Evolutionary conservation across 2,113 vertebrate genomes (phyloP), one percentile per base, ranked within the genome.

Genomic region (Gopherus flavomarginatus): DNA sequence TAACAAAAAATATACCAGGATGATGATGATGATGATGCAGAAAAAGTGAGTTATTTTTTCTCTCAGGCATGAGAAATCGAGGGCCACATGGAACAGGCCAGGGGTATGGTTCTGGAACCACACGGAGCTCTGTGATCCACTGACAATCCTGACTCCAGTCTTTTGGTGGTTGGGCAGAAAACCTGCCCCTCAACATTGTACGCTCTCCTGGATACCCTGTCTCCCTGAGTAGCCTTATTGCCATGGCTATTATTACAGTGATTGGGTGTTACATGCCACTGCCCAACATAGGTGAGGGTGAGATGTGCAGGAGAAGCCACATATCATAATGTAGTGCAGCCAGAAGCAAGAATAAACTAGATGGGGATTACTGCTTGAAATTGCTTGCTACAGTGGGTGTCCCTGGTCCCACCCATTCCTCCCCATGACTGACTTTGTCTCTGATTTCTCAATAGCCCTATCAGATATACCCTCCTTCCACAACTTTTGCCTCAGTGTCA

Each of bases 1-100:
- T 95, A 81, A 91, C 56, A 81, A 94, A 69, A 95, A 95, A 85
- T 78, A 7, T 8, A 24, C 85, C 57, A 85, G 89, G 57, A 19
- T 47, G 50, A 38, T 52, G 81, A 75, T 31, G 29, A 89, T 81
- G 57, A 16, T 50, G 29, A 90, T 83, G 57, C 62, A 77, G 38
- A 96, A 57, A 90, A 94, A 91, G 91, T 13, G n/a, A 42, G 62
- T 6, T 87, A 92, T 87, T 96, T 94, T 94, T 42, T 2, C 2
- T 92, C 2, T 27, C 81, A 87, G 8, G 88, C 52, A 38, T 22
- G 80, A 56, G 69, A 3, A 2, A 4, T 79, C 19, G 86, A 21
- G 3, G 17, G 82, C 19, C 38, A 50, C 13, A 83, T 89, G 38
- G 53, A 90, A 90, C 7, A 24, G 79, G 75, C 13, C 27, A 6